phyloP scores from a whole-genome alignment of 2,797 vertebrate species.

The Neostethus bicornis region DNA sequence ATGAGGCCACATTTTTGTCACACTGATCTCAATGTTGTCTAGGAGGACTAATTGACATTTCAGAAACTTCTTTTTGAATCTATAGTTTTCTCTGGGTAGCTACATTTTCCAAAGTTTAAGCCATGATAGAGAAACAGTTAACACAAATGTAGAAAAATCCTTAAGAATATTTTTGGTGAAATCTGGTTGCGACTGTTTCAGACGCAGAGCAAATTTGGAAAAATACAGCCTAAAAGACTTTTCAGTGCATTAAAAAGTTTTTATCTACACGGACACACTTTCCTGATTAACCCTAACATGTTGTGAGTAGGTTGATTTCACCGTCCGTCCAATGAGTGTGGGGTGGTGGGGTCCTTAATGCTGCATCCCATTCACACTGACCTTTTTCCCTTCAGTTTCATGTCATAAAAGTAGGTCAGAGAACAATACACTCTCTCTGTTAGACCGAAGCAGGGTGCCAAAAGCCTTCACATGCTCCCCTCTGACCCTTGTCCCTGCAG shows the following conservation, averaged over 20 bases:
- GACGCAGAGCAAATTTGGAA: background rate
- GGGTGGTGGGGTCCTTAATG: constrained; percentile 51
- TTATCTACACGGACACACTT: constrained; percentile 7
- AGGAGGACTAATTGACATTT: too few species aligned
- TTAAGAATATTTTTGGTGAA: background rate
- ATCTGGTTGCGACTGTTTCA: background rate
- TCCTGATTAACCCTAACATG: constrained; percentile 37
- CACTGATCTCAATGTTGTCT: too few species aligned
- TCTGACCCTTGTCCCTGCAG: constrained; percentile 47
- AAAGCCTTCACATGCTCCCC: constrained; percentile 53
- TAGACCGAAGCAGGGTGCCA: constrained; percentile 59
- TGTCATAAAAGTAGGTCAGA: constrained; percentile 75
- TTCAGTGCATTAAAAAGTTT: background rate
- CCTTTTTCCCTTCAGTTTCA: constrained; percentile 62
- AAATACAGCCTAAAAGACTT: background rate
- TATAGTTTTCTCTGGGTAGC: too few species aligned
- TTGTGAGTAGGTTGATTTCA: constrained; percentile 61
- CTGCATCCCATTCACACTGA: constrained; percentile 45
- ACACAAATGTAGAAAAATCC: background rate
- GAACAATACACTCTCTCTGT: constrained; percentile 72
- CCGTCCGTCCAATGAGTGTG: constrained; percentile 44
- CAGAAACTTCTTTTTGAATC: too few species aligned
- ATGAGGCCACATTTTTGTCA: too few species aligned
- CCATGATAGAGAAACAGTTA: background rate
- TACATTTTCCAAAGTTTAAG: background rate